phyloP scores from a whole-genome alignment of 1,140 invertebrate species.

The Zaprionus capensis region DNA sequence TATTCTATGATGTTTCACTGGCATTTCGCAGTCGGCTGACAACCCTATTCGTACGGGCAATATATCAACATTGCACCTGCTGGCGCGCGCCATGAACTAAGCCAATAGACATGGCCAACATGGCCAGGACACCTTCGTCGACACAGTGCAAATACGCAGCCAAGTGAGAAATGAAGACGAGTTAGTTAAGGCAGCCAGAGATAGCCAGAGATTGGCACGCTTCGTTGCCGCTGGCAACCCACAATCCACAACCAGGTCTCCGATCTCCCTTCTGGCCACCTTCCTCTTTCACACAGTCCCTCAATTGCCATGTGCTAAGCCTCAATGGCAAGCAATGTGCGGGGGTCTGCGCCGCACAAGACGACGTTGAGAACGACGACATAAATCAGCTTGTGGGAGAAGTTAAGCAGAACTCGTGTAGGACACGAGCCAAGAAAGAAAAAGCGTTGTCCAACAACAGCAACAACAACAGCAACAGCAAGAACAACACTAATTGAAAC shows the following conservation, averaged over 20 bases:
- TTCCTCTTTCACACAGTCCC: not conserved
- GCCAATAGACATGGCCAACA: constrained; percentile 71
- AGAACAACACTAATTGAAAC: constrained; percentile 75
- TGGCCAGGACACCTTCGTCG: constrained; percentile 26
- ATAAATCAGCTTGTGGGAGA: constrained; percentile 67
- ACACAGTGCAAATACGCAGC: constrained; percentile 70
- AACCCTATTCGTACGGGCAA: constrained; percentile 49
- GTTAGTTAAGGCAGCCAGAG: constrained; percentile 66
- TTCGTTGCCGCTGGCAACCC: constrained; percentile 32
- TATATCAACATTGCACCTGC: constrained; percentile 42
- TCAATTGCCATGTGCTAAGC: constrained; percentile 55
- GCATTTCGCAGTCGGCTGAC: constrained; percentile 29
- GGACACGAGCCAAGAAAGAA: constrained; percentile 31
- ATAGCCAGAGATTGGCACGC: constrained; percentile 59
- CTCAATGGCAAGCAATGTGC: constrained; percentile 22
- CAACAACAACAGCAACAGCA: constrained; percentile 17
- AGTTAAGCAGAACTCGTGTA: constrained; percentile 18
- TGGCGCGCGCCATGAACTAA: constrained; percentile 20
- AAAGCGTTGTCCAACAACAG: constrained; percentile 39
- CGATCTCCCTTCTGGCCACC: not conserved
- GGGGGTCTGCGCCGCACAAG: constrained; percentile 10
- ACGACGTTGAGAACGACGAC: constrained; percentile 36
- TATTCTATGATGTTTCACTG: constrained; percentile 8
- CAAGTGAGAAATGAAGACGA: constrained; percentile 82
- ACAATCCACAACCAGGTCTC: constrained; percentile 1